Base-by-base conservation (phyloP, 2,888 invertebrate genomes). In the Lottia scabra region DNA sequence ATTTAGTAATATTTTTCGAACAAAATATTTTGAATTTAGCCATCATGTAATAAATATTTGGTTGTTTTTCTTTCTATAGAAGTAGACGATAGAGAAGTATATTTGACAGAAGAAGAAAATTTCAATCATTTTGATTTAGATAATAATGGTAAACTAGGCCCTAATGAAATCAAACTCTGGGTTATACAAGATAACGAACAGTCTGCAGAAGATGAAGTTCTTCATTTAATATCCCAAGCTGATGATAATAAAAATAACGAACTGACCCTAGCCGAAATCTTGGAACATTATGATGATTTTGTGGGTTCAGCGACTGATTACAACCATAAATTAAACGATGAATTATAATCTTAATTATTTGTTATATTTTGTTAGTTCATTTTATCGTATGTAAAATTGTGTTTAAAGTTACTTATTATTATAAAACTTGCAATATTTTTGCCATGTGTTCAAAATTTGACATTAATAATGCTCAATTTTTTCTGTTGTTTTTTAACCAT, bases 221-320 rank as follows among this genome's bases (percentile, higher is more conserved):
- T 94, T 71, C 98, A 98, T 91, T 91, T 98, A 77, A 95, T 98
- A 90, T 65, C 76, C 12, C 76, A 83, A 65, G 85, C 87, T 1
- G 90, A 90, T 74, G 70, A 48, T 1, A 77, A 90, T 71, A 80
- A 89, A 0, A 98, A 99, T 90, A 94, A 95, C 82, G 93, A 94
- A 86, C 92, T 99, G 27, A 95, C 95, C 10, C 94, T 94, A 88
- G 93, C 93, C 0, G 99, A 99, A 91, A 94, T 99, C 45, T 90
- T 98, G 16, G 94, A 94, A 68, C 97, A 98, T 88, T 97, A 98
- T 88, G 98, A 99, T 89, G 91, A 98, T 13, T 99, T 98, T 90
- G 98, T 99, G 3, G 98, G 99, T 62, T 98, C 98, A 0, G 98
- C 97, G 0, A 99, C 99, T 0, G 98, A 99, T 91, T 99, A 98